A percentile compares a stretch with the other conserved stretches of the same genome.
Conservation (phyloP, 2,113 vertebrate genomes). For the Pteropus alecto region DNA sequence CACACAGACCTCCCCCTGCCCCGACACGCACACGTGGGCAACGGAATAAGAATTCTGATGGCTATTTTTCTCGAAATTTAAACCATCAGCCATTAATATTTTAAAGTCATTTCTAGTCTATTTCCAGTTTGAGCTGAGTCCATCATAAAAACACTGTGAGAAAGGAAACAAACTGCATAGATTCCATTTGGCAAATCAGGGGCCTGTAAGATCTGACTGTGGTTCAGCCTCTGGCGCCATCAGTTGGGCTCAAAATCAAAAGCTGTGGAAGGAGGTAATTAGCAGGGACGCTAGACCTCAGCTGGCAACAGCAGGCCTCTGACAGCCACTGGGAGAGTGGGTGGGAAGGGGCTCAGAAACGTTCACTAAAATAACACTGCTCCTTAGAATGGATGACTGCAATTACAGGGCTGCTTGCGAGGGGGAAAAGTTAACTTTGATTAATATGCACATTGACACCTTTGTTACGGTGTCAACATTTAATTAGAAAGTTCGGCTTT, state of each 20-base stretch:
- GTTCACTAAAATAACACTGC: slow-evolving; percentile 55
- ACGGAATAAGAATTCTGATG: fast-evolving
- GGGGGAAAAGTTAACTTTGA: slow-evolving; percentile 55
- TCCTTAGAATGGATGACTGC: slow-evolving; percentile 54
- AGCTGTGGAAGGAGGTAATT: slow-evolving; percentile 81
- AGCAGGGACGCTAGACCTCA: slow-evolving; percentile 73
- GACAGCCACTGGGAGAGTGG: slow-evolving; percentile 75
- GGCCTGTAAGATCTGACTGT: slow-evolving; percentile 77
- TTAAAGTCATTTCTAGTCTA: slow-evolving; percentile 51
- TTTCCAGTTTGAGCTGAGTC: slow-evolving; percentile 44
- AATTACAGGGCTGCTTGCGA: slow-evolving; percentile 42
- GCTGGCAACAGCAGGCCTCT: slow-evolving; percentile 63
- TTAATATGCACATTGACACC: not conserved
- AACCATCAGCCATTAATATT: slow-evolving; percentile 17
- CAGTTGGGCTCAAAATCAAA: slow-evolving; percentile 82
- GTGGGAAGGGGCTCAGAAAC: slow-evolving; percentile 70
- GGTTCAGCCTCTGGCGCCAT: slow-evolving; percentile 85
- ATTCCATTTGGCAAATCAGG: slow-evolving; percentile 72
- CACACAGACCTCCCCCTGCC: not conserved
- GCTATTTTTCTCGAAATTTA: slow-evolving; percentile 22
- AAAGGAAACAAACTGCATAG: slow-evolving; percentile 69
- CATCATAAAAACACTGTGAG: slow-evolving; percentile 54
- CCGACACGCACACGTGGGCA: not conserved
- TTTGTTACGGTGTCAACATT: slow-evolving; percentile 13
- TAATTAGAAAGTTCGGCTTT: slow-evolving; percentile 17